Percentiles rank a stretch among this genome's conserved stretches.
phyloP scores from a whole-genome alignment of 2,888 invertebrate genomes.

The Drosophila crucigera region DNA sequence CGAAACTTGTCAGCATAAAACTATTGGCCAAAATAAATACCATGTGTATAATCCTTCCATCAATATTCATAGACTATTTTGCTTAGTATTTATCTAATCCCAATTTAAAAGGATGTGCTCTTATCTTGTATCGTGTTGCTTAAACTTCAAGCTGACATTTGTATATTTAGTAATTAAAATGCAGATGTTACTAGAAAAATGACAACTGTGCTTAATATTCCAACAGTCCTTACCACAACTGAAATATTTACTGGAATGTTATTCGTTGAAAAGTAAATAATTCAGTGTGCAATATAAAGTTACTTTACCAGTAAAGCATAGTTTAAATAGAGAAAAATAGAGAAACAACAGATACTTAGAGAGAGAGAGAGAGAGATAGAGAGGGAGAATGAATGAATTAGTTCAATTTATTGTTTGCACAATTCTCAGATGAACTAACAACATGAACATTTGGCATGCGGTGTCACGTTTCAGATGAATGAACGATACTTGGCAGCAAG shows the following conservation, averaged over 20 bases:
- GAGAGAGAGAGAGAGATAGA: background rate
- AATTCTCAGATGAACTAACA: slow-evolving; percentile 18
- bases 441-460: slow-evolving; percentile 40
- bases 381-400: slow-evolving; percentile 40
- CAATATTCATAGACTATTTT: background rate
- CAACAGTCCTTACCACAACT: background rate
- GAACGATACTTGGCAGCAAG: slow-evolving; percentile 48
- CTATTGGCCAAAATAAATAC: background rate
- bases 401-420: slow-evolving; percentile 54
- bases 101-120: background rate
- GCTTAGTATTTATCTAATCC: background rate
- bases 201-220: background rate
- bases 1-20: background rate
- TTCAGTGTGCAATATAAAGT: background rate
- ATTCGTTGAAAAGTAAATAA: slow-evolving; percentile 1
- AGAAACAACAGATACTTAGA: background rate
- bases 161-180: background rate
- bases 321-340: background rate
- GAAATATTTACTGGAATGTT: background rate
- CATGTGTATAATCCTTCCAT: background rate
- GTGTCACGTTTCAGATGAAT: slow-evolving; percentile 57
- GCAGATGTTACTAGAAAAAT: background rate
- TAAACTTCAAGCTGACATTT: background rate
- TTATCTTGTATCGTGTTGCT: background rate
- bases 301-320: slow-evolving; percentile 7